Conservation (phyloP, 2,797 vertebrate genomes). For the Myotis pilosus region DNA sequence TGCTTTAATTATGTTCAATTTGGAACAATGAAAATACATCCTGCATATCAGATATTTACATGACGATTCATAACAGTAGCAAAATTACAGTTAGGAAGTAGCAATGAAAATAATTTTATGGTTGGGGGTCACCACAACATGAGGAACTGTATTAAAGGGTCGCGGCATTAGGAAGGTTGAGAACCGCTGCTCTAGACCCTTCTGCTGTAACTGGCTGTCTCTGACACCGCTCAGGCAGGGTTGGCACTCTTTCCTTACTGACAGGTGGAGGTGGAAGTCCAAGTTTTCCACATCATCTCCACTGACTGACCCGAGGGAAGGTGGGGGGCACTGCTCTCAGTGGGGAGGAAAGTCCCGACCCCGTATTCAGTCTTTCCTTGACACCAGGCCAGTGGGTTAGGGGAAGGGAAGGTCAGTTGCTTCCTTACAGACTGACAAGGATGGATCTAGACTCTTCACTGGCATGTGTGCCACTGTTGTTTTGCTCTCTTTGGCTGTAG, state of each 20-base stretch:
- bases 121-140: too few species aligned
- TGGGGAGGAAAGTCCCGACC: background rate
- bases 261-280: background rate
- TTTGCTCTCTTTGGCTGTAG: background rate
- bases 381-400: background rate
- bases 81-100: too few species aligned
- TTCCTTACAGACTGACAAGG: background rate
- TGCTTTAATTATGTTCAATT: too few species aligned
- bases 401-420: background rate
- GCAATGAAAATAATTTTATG: too few species aligned
- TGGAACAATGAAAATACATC: too few species aligned
- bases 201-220: background rate
- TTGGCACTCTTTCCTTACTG: background rate
- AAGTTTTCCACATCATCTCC: background rate
- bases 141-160: too few species aligned
- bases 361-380: background rate
- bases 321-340: background rate
- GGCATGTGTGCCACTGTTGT: background rate
- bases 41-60: too few species aligned
- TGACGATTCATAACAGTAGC: too few species aligned
- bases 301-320: background rate
- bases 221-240: background rate
- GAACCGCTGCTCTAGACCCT: background rate
- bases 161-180: too few species aligned
- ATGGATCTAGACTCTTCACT: background rate